Evolutionary conservation across 2,113 vertebrate genomes (phyloP).

Genomic region (Meriones unguiculatus): DNA sequence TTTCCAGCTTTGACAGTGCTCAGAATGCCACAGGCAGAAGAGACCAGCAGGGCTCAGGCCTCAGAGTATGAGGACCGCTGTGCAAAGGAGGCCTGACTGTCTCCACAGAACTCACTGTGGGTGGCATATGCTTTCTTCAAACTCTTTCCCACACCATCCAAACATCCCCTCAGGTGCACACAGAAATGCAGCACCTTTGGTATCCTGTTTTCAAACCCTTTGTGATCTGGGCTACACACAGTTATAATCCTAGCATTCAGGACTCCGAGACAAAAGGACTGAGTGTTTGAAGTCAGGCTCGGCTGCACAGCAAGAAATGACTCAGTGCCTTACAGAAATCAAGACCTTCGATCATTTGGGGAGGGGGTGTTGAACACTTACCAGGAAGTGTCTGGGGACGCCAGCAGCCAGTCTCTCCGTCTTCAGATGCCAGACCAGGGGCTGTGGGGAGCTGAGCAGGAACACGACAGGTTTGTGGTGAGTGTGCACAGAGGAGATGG

Average conservation of each 20-base stretch:
- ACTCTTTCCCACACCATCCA: conserved; percentile 51
- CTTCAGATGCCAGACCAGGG: conserved; percentile 94
- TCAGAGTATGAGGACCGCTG: conserved; percentile 9
- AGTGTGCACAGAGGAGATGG: conserved; percentile 93
- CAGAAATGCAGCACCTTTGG: background rate
- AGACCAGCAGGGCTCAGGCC: conserved; percentile 9
- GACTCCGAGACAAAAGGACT: background rate
- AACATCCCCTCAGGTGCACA: background rate
- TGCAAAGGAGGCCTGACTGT: conserved; percentile 12
- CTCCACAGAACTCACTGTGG: conserved; percentile 28
- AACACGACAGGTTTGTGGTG: conserved; percentile 96
- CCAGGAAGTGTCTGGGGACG: conserved; percentile 93
- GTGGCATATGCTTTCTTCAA: conserved; percentile 57
- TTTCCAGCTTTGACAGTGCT: conserved; percentile 62
- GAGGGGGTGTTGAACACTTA: conserved; percentile 87
- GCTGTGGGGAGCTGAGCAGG: conserved; percentile 93
- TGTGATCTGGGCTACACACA: background rate
- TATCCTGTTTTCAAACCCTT: conserved; percentile 28
- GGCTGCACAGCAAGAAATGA: background rate
- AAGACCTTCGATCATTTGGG: background rate
- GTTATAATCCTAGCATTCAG: background rate
- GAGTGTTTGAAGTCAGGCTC: background rate
- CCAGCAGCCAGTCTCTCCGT: conserved; percentile 92
- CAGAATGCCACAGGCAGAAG: conserved; percentile 2
- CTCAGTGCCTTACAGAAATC: background rate